Conservation (phyloP, 2,113 vertebrate species). For the Ia io region DNA sequence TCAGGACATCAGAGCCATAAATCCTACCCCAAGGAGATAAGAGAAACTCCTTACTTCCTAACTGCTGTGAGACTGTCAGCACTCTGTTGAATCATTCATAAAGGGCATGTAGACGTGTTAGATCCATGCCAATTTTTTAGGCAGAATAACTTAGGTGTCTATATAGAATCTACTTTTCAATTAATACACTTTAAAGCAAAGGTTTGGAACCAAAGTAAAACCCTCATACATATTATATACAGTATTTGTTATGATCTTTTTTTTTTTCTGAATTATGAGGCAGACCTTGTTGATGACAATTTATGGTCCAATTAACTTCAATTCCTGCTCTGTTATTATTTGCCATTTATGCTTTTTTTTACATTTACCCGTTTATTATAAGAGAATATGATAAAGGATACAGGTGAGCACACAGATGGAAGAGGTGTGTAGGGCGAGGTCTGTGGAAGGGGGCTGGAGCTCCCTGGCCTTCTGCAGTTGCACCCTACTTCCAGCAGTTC, state of each 20-base stretch:
- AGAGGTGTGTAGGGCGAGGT: not conserved
- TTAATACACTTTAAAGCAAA: slow-evolving; percentile 4
- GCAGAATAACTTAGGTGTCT: not conserved
- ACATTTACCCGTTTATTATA: not conserved
- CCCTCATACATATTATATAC: not conserved
- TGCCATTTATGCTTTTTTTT: slow-evolving; percentile 13
- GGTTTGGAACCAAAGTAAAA: not conserved
- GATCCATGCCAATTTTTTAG: not conserved
- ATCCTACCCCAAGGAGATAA: not conserved
- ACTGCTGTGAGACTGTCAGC: not conserved
- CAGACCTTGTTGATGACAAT: not conserved
- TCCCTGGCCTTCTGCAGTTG: not conserved
- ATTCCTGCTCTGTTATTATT: not conserved
- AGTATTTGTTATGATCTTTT: not conserved
- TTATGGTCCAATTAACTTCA: not conserved
- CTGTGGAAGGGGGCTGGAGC: not conserved
- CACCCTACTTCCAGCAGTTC: not conserved
- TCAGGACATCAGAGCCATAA: not conserved
- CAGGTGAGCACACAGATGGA: not conserved
- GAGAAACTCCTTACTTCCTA: not conserved
- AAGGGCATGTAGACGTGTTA: not conserved
- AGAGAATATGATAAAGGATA: not conserved
- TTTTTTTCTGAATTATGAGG: not conserved
- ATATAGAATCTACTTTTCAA: not conserved
- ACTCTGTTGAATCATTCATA: not conserved